These are phyloP conservation scores for Propithecus deckenii DNA, from an alignment of 2,797 vertebrate species.

Conservation along the genomic window DNA sequence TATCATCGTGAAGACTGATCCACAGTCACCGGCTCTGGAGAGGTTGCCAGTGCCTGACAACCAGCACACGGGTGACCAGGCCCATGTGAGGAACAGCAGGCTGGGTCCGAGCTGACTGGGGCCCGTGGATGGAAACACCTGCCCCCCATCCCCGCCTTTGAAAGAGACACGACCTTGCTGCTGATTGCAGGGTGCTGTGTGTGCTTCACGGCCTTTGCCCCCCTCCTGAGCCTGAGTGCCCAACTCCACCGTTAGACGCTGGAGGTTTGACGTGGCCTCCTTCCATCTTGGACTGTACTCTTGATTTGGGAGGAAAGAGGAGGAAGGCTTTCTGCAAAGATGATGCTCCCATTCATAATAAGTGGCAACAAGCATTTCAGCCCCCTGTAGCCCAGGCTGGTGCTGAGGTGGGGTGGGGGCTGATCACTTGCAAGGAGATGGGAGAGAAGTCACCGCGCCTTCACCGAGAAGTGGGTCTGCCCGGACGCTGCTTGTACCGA, in stretches of 20 bases:
- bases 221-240: background rate
- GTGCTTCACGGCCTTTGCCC: background rate
- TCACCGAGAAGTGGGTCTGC: background rate
- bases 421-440: background rate
- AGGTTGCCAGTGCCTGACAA: background rate
- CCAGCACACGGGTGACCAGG: background rate
- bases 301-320: background rate
- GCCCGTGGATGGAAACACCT: constrained; percentile 16
- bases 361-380: background rate
- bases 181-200: background rate
- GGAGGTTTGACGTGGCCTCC: background rate
- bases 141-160: fast-evolving
- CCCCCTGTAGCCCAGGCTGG: background rate
- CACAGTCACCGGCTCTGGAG: background rate
- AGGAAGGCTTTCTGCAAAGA: background rate
- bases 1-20: background rate
- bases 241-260: background rate
- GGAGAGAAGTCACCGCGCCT: background rate
- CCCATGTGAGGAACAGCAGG: constrained; percentile 53
- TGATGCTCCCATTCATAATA: background rate
- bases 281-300: background rate
- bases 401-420: background rate
- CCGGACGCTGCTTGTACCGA: background rate
- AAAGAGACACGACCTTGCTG: background rate
- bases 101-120: constrained; percentile 44